A percentile compares a stretch with the other conserved stretches of the same genome.
Evolutionary conservation across 2,797 vertebrate species (phyloP).

Genomic region (Rachycentron canadum): DNA sequence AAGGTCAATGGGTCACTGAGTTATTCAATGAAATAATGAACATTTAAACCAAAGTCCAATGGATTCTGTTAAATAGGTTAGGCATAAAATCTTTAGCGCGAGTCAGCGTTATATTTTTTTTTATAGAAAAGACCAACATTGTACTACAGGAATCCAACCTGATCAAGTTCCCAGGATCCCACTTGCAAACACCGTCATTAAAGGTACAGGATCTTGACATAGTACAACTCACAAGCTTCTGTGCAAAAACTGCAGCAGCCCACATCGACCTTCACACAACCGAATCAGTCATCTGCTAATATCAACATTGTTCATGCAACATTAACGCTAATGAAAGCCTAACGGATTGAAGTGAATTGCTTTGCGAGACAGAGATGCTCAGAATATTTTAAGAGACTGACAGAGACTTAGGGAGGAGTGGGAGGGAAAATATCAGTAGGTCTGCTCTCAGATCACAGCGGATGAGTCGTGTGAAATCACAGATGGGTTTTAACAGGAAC

Average conservation of each 20-base stretch:
- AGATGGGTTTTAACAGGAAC: slow-evolving; percentile 74
- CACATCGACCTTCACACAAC: slow-evolving; percentile 58
- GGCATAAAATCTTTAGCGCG: neutral
- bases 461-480: slow-evolving; percentile 65
- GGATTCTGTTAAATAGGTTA: neutral
- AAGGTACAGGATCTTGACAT: neutral
- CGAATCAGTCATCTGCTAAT: slow-evolving; percentile 60
- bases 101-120: neutral
- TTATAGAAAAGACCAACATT: neutral
- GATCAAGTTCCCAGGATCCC: neutral
- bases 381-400: slow-evolving; percentile 56
- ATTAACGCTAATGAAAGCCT: slow-evolving; percentile 71
- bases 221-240: slow-evolving; percentile 4
- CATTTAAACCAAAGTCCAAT: neutral
- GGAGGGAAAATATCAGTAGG: slow-evolving; percentile 54
- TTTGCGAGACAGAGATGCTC: slow-evolving; percentile 44
- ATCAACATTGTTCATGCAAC: slow-evolving; percentile 71
- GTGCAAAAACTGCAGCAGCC: slow-evolving; percentile 7
- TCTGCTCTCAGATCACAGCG: slow-evolving; percentile 61
- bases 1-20: neutral
- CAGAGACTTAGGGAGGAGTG: slow-evolving; percentile 31
- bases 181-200: neutral
- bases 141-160: neutral
- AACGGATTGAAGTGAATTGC: slow-evolving; percentile 64
- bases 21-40: neutral